Evolutionary conservation across 2,888 invertebrate genomes (phyloP).

Genomic region (Pyrgus malvae): DNA sequence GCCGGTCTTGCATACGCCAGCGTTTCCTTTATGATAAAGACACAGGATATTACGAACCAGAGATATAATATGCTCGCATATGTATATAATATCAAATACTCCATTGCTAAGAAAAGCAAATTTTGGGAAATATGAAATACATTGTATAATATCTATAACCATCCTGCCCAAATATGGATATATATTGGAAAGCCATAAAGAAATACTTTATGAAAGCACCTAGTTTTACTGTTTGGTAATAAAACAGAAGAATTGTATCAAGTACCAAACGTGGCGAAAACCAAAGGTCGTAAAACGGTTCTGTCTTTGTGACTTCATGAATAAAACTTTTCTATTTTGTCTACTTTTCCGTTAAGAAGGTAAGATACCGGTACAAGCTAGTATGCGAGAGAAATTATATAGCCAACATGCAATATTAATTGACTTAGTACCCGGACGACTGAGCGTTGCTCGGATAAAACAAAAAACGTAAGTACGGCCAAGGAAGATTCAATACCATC

Average conservation of each 20-base stretch:
- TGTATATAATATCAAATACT: not conserved
- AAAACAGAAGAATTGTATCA: conserved; percentile 61
- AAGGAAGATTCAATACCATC: too few relatives aligned
- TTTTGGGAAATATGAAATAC: too few relatives aligned
- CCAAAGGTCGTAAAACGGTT: conserved; percentile 71
- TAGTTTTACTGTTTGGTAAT: conserved; percentile 65
- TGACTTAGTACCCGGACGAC: too few relatives aligned
- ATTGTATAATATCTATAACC: not conserved
- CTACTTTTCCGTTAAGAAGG: not conserved
- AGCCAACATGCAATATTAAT: too few relatives aligned
- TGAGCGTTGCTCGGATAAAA: too few relatives aligned
- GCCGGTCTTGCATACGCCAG: conserved; percentile 32
- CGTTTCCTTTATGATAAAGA: not conserved
- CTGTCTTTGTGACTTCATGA: conserved; percentile 64
- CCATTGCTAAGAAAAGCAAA: too few relatives aligned
- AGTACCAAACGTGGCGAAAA: conserved; percentile 66
- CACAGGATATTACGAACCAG: not conserved
- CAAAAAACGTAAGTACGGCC: too few relatives aligned
- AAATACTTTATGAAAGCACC: conserved; percentile 64
- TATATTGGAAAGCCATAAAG: conserved; percentile 38
- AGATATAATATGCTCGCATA: not conserved
- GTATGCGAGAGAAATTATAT: too few relatives aligned
- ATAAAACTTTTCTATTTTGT: conserved; percentile 50
- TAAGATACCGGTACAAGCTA: too few relatives aligned
- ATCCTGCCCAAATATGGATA: not conserved